Evolutionary conservation across 1,140 invertebrate species (phyloP).

Genomic region (Drosophila melanogaster): Release_6_plus_ISO1_MT NT_037436.4:22739001-22739500

Average conservation of each 20-base stretch:
- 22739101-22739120: slow-evolving; percentile 71
- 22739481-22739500: no score
- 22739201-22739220: slow-evolving; percentile 87
- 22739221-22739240: neutral
- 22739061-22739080: slow-evolving; percentile 4
- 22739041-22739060: slow-evolving; percentile 40
- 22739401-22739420: slow-evolving; percentile 42
- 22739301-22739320: slow-evolving; percentile 85
- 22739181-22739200: slow-evolving; percentile 88
- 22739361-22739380: slow-evolving; percentile 50
- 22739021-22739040: slow-evolving; percentile 47
- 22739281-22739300: slow-evolving; percentile 88
- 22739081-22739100: slow-evolving; percentile 20
- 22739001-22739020: slow-evolving; percentile 60
- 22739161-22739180: slow-evolving; percentile 85
- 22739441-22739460: slow-evolving; percentile 83
- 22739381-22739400: slow-evolving; percentile 27
- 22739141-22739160: slow-evolving; percentile 47
- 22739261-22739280: slow-evolving; percentile 89
- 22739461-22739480: slow-evolving; percentile 48
- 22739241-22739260: neutral
- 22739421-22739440: slow-evolving; percentile 78
- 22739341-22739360: slow-evolving; percentile 60
- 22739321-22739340: slow-evolving; percentile 73
- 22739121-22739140: slow-evolving; percentile 67